Conservation (phyloP, 2,113 vertebrate genomes). For the Sorex fumeus region DNA sequence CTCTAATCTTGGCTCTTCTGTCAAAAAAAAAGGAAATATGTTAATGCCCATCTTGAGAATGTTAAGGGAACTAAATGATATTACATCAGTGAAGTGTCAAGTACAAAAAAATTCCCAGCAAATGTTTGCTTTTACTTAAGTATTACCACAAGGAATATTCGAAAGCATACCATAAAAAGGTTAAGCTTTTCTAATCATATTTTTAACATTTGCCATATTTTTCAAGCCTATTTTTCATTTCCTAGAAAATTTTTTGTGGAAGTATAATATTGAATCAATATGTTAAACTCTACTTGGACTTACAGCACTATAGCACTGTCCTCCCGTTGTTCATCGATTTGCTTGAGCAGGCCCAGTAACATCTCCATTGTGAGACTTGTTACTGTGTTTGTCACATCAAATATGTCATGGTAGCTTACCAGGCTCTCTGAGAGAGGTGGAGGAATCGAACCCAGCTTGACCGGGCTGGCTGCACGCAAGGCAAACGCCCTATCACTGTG, state of each 20-base stretch:
- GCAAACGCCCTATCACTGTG: too few species aligned
- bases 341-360: too few species aligned
- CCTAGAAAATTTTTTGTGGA: slow-evolving; percentile 37
- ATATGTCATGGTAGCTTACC: too few species aligned
- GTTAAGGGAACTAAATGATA: background rate
- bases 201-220: background rate
- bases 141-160: background rate
- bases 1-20: background rate
- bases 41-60: background rate
- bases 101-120: slow-evolving; percentile 16
- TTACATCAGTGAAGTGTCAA: background rate
- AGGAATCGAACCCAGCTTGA: too few species aligned
- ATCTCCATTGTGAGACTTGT: too few species aligned
- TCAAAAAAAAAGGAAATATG: background rate
- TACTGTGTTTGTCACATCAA: too few species aligned
- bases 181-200: background rate
- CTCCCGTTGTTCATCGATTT: too few species aligned
- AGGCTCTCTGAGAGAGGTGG: too few species aligned
- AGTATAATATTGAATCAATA: background rate
- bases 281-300: background rate
- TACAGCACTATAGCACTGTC: too few species aligned
- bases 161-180: slow-evolving; percentile 10
- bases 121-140: slow-evolving; percentile 6
- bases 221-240: background rate
- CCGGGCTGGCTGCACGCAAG: too few species aligned